Base-by-base conservation (phyloP, 1,140 invertebrate genomes). In the Homarus americanus region DNA sequence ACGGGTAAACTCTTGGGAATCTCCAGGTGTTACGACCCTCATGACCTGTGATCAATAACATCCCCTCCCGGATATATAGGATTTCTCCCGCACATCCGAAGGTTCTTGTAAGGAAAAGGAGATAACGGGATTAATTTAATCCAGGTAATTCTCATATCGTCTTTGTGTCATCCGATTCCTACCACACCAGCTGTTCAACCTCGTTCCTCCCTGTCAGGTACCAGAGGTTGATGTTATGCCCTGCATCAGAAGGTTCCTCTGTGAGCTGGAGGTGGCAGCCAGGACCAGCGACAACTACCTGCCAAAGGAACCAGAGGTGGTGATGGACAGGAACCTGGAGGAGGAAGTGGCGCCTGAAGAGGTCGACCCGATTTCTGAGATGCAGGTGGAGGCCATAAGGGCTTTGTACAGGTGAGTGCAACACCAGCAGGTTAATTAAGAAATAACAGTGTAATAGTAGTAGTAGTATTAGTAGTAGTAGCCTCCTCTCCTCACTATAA, bases 251-350 rank as follows among this genome's bases (percentile, higher is more conserved):
- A 41, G 87, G 32, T 73, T 89, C 40, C 69, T 89, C 12, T 89
- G 87, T 32, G 78, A 89, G 40, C 36, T 89, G 79, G 87, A 89
- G 79, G 40, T 20, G 7, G 79, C 69, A 5, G 69, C 79, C 58
- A 69, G 79, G 78, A 89, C 87, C 38, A 89, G 87, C 79, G 87
- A 89, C 40, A 89, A 89, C 63, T 89, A 89, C 79, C 58, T 89
- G 38, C 87, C 87, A 1, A 38, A 38, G 20, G 79, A 36, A 24
- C 87, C 87, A 1, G 40, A 82, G 15, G 79, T 32, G 4, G 28
- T 73, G 58, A 53, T 82, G 32, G 87, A 73, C 5, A 32, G 78
- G n/a, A 75, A 73, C 66, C 78, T 53, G 40, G 80, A 75, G 9
- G 87, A 89, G 79, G 87, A 89, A 24, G 78, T 58, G 7, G 87